Percentiles rank a stretch among this genome's conserved stretches.
Conservation (phyloP, 2,888 invertebrate genomes). For the Conchocele bisecta region DNA sequence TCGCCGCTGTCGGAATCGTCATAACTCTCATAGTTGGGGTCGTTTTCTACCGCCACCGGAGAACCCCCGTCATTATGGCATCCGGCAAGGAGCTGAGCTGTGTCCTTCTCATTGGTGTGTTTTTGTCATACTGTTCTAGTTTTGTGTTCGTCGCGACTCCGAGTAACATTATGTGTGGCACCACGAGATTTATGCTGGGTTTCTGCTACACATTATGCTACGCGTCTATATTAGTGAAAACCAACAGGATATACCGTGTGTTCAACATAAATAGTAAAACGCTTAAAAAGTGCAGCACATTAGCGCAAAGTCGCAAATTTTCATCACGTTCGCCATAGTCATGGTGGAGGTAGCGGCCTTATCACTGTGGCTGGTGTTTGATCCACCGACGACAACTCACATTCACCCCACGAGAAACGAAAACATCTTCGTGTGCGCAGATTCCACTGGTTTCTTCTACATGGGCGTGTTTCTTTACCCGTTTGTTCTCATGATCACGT, state of each 20-base stretch:
- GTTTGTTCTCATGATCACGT: conserved; percentile 84
- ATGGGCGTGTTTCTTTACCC: conserved; percentile 85
- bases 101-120: conserved; percentile 84
- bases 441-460: conserved; percentile 84
- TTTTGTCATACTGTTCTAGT: conserved; percentile 84
- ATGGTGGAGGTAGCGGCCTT: conserved; percentile 84
- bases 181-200: conserved; percentile 85
- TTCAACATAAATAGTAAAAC: conserved; percentile 82
- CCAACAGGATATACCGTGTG: conserved; percentile 85
- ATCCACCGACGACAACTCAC: conserved; percentile 83
- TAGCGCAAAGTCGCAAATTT: conserved; percentile 83
- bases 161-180: conserved; percentile 83
- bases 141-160: conserved; percentile 85
- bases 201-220: conserved; percentile 85
- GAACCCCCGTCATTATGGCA: conserved; percentile 86
- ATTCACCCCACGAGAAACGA: conserved; percentile 74
- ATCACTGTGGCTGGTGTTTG: conserved; percentile 83
- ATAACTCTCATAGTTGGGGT: conserved; percentile 83
- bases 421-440: conserved; percentile 81
- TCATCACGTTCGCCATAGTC: conserved; percentile 84
- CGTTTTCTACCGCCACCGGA: conserved; percentile 84
- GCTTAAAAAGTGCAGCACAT: conserved; percentile 82
- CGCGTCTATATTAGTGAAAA: conserved; percentile 85
- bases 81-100: conserved; percentile 85
- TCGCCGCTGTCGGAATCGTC: conserved; percentile 83